These are phyloP conservation scores for Brachionus koreanus DNA, from an alignment of 1,140 invertebrate species.

Conservation along the genomic window DNA sequence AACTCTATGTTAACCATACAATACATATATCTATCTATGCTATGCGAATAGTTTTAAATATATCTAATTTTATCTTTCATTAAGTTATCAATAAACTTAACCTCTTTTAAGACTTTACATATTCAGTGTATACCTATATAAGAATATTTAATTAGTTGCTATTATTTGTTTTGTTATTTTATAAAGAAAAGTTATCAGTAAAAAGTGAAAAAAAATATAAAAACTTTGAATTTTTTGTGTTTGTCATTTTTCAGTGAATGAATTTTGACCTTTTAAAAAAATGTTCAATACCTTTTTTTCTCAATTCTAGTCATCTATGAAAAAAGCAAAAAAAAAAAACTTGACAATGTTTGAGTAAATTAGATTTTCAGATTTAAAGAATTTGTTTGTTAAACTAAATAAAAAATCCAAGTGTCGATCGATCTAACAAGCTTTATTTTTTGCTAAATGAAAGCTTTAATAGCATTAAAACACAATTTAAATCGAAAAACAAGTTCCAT, in stretches of 20 bases:
- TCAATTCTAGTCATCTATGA: not conserved
- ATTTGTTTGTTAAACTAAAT: not conserved
- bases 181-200: not conserved
- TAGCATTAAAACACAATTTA: not conserved
- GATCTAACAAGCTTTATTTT: not conserved
- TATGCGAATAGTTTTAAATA: not conserved
- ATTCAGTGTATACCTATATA: not conserved
- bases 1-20: not conserved
- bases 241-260: not conserved
- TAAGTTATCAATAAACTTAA: constrained; percentile 26
- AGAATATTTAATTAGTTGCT: not conserved
- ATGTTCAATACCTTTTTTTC: not conserved
- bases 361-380: not conserved
- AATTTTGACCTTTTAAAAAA: no score
- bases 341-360: not conserved
- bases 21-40: not conserved
- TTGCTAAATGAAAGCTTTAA: not conserved
- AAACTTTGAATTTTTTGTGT: not conserved
- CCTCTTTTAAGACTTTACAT: not conserved
- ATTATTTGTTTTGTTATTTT: not conserved
- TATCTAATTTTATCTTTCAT: constrained; percentile 29
- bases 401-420: not conserved
- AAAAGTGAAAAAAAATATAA: not conserved
- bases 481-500: not conserved
- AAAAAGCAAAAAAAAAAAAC: not conserved